Conservation (phyloP, 2,113 vertebrate species). For the Sturnira hondurensis region DNA sequence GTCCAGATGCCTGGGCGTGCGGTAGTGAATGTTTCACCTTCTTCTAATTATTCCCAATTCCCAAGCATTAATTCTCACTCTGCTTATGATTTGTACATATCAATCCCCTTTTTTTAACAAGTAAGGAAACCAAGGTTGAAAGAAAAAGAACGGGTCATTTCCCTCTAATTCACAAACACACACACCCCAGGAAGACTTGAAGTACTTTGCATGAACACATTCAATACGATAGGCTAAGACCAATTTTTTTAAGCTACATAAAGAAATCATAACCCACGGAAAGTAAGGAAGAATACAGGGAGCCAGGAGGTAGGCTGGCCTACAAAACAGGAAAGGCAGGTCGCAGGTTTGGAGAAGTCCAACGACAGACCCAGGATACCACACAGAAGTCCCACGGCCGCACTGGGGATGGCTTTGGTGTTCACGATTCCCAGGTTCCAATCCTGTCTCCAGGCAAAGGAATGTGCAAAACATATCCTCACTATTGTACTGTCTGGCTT, state of each 20-base stretch:
- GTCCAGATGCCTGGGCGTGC: not conserved
- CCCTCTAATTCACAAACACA: not conserved
- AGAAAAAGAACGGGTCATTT: not conserved
- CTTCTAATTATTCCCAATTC: not conserved
- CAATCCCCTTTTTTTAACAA: not conserved
- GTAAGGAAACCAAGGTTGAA: not conserved
- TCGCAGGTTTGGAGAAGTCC: not conserved
- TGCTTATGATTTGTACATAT: not conserved
- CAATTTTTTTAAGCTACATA: not conserved
- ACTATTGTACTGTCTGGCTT: not conserved
- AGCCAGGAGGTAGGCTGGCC: not conserved
- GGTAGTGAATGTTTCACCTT: not conserved
- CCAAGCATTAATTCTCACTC: not conserved
- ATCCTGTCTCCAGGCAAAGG: not conserved
- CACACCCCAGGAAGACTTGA: not conserved
- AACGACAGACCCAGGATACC: not conserved
- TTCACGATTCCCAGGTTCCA: not conserved
- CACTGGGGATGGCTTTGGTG: not conserved
- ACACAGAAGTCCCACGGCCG: not conserved
- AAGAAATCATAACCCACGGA: not conserved
- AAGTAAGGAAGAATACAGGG: not conserved
- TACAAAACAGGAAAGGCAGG: not conserved
- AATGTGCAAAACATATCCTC: not conserved
- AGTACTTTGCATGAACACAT: not conserved
- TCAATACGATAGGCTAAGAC: not conserved